Percentiles rank a stretch among this genome's conserved stretches.
These are phyloP conservation scores for Odontocerum albicorne DNA, from an alignment of 2,888 invertebrate species.

Conservation along the genomic window DNA sequence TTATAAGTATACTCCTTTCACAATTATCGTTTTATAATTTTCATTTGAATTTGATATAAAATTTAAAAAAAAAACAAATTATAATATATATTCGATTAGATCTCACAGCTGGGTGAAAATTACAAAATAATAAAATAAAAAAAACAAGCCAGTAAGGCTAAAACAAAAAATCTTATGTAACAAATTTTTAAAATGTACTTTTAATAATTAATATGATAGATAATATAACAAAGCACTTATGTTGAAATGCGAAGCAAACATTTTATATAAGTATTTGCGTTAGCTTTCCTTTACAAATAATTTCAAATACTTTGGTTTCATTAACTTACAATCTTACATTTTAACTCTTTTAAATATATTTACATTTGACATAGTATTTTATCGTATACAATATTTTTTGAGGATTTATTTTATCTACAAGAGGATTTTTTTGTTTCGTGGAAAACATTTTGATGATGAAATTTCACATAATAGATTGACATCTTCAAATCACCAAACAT, in stretches of 20 bases:
- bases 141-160: slow-evolving; percentile 13
- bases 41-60: slow-evolving; percentile 33
- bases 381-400: slow-evolving; percentile 35
- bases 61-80: slow-evolving; percentile 26
- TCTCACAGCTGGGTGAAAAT: slow-evolving; percentile 28
- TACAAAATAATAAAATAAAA: slow-evolving; percentile 21
- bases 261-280: slow-evolving; percentile 26
- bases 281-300: slow-evolving; percentile 33
- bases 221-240: slow-evolving; percentile 34
- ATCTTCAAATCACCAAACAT: too few species aligned
- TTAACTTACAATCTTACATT: slow-evolving; percentile 35
- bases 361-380: slow-evolving; percentile 26
- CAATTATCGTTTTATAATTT: too few species aligned
- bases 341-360: slow-evolving; percentile 31
- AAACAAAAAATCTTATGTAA: slow-evolving; percentile 18
- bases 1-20: too few species aligned
- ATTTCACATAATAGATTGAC: too few species aligned
- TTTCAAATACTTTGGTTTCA: slow-evolving; percentile 36
- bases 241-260: slow-evolving; percentile 35
- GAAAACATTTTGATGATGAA: too few species aligned
- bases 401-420: slow-evolving; percentile 34
- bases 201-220: slow-evolving; percentile 27
- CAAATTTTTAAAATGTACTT: slow-evolving; percentile 30
- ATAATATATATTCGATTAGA: slow-evolving; percentile 25
- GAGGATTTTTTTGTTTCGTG: background rate